phyloP scores from a whole-genome alignment of 2,113 vertebrate species.

The Cololabis saira region DNA sequence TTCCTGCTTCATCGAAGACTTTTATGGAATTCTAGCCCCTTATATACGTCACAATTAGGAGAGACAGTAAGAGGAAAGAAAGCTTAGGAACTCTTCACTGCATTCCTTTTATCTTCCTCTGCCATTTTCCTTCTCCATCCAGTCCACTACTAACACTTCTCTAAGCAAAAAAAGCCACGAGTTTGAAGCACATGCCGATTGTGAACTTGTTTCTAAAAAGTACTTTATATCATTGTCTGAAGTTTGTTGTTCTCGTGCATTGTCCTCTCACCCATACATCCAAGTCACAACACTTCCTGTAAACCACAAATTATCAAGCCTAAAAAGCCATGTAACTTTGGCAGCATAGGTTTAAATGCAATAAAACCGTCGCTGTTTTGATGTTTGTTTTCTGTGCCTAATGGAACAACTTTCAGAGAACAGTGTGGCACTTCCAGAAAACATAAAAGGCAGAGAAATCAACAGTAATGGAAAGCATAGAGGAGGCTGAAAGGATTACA shows the following conservation, averaged over 20 bases:
- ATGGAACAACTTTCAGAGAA: constrained; percentile 36
- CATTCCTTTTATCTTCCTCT: neutral
- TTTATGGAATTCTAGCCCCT: constrained; percentile 82
- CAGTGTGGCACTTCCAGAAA: constrained; percentile 34
- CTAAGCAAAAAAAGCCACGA: neutral
- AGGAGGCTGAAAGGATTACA: constrained; percentile 51
- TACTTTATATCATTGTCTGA: neutral
- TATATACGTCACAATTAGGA: constrained; percentile 49
- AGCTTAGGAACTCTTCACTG: constrained; percentile 11
- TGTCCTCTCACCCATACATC: neutral
- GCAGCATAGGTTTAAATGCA: constrained; percentile 24
- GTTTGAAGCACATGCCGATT: neutral
- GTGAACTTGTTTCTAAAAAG: neutral
- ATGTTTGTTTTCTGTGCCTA: constrained; percentile 33
- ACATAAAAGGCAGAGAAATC: constrained; percentile 36
- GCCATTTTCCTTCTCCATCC: constrained; percentile 8
- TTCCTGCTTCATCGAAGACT: constrained; percentile 84
- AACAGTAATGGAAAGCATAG: constrained; percentile 21
- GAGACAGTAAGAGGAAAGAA: constrained; percentile 16
- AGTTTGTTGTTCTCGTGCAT: constrained; percentile 2
- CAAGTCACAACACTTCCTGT: constrained; percentile 6
- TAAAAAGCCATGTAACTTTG: constrained; percentile 25
- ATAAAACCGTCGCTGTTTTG: constrained; percentile 53
- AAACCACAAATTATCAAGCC: constrained; percentile 10
- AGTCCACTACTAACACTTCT: constrained; percentile 16